These are phyloP conservation scores for Malurus leucopterus DNA, from an alignment of 2,797 vertebrate genomes.

Conservation along the genomic window DNA sequence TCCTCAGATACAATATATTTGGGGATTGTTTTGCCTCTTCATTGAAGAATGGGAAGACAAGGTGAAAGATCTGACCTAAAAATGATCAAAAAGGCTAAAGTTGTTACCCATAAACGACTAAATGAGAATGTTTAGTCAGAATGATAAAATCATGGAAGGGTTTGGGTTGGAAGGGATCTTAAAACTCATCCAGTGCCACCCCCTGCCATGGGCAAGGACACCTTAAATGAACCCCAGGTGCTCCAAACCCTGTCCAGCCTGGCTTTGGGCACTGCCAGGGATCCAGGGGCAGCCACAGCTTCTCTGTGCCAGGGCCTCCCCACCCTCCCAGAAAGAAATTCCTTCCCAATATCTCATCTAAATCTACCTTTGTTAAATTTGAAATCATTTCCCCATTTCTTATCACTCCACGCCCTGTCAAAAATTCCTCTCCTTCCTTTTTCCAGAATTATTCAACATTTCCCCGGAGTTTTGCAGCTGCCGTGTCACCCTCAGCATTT, in stretches of 20 bases:
- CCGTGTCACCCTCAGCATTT: neutral
- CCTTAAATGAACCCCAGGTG: accelerated
- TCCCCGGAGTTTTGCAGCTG: neutral
- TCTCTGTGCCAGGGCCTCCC: accelerated
- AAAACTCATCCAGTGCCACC: accelerated
- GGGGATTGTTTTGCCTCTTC: neutral
- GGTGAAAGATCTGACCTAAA: neutral
- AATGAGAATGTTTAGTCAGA: accelerated
- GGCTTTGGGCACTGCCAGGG: neutral
- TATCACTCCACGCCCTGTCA: too few species aligned
- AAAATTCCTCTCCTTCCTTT: neutral
- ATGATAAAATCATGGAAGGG: accelerated
- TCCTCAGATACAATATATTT: neutral
- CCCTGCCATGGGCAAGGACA: neutral
- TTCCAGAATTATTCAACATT: neutral
- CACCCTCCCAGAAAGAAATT: accelerated
- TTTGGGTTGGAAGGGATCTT: neutral
- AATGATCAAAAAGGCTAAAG: neutral
- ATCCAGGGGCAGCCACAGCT: neutral
- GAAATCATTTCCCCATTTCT: accelerated
- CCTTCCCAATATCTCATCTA: neutral
- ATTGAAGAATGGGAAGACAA: neutral
- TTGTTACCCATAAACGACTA: neutral
- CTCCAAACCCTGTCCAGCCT: accelerated
- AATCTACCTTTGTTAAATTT: neutral